Evolutionary conservation across 2,113 vertebrate genomes (phyloP), one percentile per base, ranked within the genome.

Genomic region (Trogon melanurus): DNA sequence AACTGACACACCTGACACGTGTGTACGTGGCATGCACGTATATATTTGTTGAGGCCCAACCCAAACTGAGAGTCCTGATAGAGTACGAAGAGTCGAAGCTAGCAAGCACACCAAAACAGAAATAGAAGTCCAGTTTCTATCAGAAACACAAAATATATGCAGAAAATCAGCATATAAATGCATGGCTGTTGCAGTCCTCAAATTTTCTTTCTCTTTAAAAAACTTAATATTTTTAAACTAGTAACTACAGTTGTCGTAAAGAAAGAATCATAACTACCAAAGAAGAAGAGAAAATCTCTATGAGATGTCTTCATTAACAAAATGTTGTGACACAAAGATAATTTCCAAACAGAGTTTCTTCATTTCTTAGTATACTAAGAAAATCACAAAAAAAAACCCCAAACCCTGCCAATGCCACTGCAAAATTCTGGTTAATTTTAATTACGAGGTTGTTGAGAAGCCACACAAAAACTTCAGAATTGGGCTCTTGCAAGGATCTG

Each of bases 1-100:
- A 73, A 15, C n/a, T 66, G 47, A 54, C 30, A 34, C 22, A 45
- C 9, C 11, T 41, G 41, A 8, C 26, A 14, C 2, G 7, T 27
- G 17, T 27, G 48, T 30, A 38, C 17, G 66, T 8, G 17, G 13
- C 66, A 61, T 13, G 21, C 0, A 0, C 5, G 4, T 23, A n/a
- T 11, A 20, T 1, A 1, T 8, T 41, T 72, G 72, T 16, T 25
- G 58, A 78, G 25, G 12, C 7, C 18, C 20, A 41, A 22, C 36
- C 32, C 47, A 51, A 58, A 58, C 26, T 22, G 22, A 78, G 8
- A 66, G 9, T 13, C 11, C 11, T 41, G 41, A 58, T 2, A 53
- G 29, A 54, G 53, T 44, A 30, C 29, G 34, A 84, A 36, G 8
- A 53, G 10, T 11, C 48, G 26, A 76, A 58, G 32, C 34, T 41